Evolutionary conservation across 1,140 invertebrate species (phyloP).

Genomic region (Varroa destructor): DNA sequence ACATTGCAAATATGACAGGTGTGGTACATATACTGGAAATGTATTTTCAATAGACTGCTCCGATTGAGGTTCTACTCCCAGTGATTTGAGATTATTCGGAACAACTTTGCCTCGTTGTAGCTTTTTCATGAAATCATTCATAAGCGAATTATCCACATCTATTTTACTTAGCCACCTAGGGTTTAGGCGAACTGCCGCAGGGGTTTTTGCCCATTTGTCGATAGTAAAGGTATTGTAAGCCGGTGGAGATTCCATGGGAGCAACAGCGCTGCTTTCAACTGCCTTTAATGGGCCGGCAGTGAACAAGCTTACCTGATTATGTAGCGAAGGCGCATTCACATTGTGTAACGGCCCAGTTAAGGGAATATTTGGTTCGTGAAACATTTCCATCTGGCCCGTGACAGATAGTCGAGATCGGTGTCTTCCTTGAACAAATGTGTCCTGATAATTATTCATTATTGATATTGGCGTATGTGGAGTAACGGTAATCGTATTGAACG

Average conservation of each 20-base stretch:
- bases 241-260: background rate
- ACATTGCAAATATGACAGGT: too few relatives aligned
- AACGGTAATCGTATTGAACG: constrained; percentile 11
- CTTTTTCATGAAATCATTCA: constrained; percentile 8
- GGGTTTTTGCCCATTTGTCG: constrained; percentile 1
- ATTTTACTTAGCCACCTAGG: background rate
- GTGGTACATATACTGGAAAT: too few relatives aligned
- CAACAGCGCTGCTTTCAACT: too few relatives aligned
- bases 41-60: too few relatives aligned
- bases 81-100: constrained; percentile 15
- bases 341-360: too few relatives aligned
- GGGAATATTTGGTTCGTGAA: too few relatives aligned
- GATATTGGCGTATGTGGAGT: background rate
- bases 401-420: too few relatives aligned
- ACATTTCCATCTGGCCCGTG: too few relatives aligned
- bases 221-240: background rate
- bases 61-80: too few relatives aligned
- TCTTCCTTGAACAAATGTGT: background rate
- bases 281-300: too few relatives aligned
- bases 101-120: constrained; percentile 14
- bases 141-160: constrained; percentile 22
- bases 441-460: background rate
- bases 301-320: too few relatives aligned
- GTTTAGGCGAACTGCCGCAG: background rate
- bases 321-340: too few relatives aligned